Evolutionary conservation across 2,113 vertebrate species (phyloP), one percentile per base, ranked within the genome.

Genomic region (Corapipo altera): DNA sequence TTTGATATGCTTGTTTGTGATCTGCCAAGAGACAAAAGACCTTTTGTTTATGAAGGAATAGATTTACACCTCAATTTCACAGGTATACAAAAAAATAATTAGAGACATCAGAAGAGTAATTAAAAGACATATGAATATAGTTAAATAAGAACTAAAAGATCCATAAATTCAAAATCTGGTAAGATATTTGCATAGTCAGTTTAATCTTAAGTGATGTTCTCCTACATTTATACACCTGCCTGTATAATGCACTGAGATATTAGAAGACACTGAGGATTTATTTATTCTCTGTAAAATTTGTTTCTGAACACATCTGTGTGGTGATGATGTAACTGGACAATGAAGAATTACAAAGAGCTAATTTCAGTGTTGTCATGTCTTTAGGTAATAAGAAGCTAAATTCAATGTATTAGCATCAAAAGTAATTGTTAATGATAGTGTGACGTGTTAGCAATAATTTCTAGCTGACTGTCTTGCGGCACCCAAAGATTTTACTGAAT

Each of bases 21-120:
- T 30, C 23, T 75, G 18, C 15, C 43, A 79, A 54, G 32, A 77
- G 22, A 74, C 5, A 85, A 73, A 75, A 91, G 15, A 39, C 16
- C 4, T 72, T 51, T 19, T 44, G 8, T 74, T 85, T 72, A 37
- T 46, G 33, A 93, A 88, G 18, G 8, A 14, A 48, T 48, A 67
- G 7, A 32, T 6, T 72, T 51, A 35, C 33, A 39, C 15, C 21
- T 87, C 18, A 33, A 11, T 74, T 80, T 70, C 0, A 0, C 5
- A 12, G 30, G 15, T 51, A 46, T 52, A 46, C 8, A 33, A 74
- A 84, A 48, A 17, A 51, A 22, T 70, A 80, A 65, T 85, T 88
- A 58, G 22, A 64, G 15, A 33, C 9, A 82, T 33, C 26, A 44
- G 14, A 24, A 32, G 8, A 76, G 23, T 28, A 66, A 90, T 75